Evolutionary conservation across 2,797 vertebrate genomes (phyloP), one percentile per base, ranked within the genome.

Genomic region (Aldrovandia affinis): DNA sequence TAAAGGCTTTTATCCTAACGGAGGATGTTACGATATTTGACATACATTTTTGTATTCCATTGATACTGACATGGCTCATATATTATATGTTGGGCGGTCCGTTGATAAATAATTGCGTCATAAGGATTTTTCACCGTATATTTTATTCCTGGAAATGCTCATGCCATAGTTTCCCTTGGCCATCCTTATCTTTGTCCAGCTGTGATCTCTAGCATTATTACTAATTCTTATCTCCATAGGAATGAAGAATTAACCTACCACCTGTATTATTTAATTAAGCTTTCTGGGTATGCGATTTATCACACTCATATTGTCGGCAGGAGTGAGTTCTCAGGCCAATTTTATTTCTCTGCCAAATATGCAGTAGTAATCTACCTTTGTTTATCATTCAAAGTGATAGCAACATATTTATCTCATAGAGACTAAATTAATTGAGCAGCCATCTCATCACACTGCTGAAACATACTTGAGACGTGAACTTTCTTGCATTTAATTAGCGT

Each of bases 401-500:
- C 6, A 7, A 63, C 25, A 28, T 63, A 28, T 63, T 63, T 63
- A 30, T 63, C 25, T 63, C 28, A 8, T 28, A 28, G n/a, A 75
- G 3, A 44, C 14, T 77, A 44, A 20, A 77, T 77, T 39, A 44
- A 6, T 47, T 44, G 73, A 77, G 44, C 22, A 47, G 10, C 30
- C 22, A 77, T 77, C 44, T 77, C 44, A 47, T 47, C 73, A 77
- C 57, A n/a, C 25, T n/a, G 57, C 22, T 61, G 14, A 61, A 61
- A 61, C 4, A n/a, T 28, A n/a, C 25, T 61, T 61, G 57, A 61
- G 25, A 9, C 25, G n/a, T 61, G 9, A 15, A 65, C 63, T 30
- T 65, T 65, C 63, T n/a, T 65, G 63, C 30, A n/a, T 65, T 65
- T 33, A 65, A 65, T 65, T 65, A 12, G 63, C n/a, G n/a, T 33